These are phyloP conservation scores for Micropterix aruncella DNA, from an alignment of 2,888 invertebrate genomes.

Conservation along the genomic window DNA sequence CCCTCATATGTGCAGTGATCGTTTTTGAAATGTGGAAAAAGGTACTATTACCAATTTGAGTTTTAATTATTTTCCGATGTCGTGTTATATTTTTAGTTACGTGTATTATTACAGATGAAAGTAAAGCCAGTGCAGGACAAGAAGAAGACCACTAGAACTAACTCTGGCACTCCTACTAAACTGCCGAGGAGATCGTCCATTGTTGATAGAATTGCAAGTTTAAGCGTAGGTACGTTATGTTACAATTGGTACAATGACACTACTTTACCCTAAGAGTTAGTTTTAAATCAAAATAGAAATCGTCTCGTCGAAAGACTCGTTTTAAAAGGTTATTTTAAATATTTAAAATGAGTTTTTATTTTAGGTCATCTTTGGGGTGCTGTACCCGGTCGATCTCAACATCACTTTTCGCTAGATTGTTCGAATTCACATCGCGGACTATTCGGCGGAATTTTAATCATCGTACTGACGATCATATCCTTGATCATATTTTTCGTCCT, in stretches of 20 bases:
- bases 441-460: conserved; percentile 57
- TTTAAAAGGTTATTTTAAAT: neutral
- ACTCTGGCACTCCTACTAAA: no score
- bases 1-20: conserved; percentile 79
- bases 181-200: no score
- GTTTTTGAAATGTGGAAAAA: conserved; percentile 88
- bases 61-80: neutral
- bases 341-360: conserved; percentile 15
- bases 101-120: neutral
- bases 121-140: conserved; percentile 4
- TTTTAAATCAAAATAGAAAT: no score
- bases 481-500: conserved; percentile 85
- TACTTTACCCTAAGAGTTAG: no score
- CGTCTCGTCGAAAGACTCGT: no score
- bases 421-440: conserved; percentile 71
- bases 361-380: conserved; percentile 41
- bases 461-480: conserved; percentile 73
- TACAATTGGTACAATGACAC: no score
- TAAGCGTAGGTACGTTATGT: no score
- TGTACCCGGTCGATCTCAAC: conserved; percentile 30
- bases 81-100: neutral
- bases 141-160: no score
- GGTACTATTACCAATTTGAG: conserved; percentile 22
- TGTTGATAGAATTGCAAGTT: no score
- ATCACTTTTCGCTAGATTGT: conserved; percentile 71